A percentile compares a stretch with the other conserved stretches of the same genome.
Conservation (phyloP, 2,113 vertebrate species). For the Macrotis lagotis region DNA sequence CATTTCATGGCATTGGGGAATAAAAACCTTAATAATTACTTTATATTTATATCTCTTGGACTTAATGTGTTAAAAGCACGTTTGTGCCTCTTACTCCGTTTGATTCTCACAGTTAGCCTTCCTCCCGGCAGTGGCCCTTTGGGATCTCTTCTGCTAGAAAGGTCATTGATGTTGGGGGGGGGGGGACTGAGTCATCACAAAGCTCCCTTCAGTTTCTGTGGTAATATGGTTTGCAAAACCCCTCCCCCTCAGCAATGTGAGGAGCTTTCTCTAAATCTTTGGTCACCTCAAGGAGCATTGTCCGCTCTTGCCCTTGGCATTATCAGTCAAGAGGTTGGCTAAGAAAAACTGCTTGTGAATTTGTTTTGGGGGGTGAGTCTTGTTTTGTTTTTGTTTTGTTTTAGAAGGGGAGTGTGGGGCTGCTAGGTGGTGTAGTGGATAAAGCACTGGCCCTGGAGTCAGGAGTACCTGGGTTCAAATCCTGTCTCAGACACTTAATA, state of each 20-base stretch:
- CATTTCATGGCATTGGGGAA: not conserved
- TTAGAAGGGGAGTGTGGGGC: too few relatives aligned
- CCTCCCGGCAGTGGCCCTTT: too few relatives aligned
- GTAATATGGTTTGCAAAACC: not conserved
- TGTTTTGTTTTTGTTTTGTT: not conserved
- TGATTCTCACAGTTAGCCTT: too few relatives aligned
- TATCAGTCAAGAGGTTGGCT: not conserved
- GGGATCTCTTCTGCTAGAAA: not conserved
- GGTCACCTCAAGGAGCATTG: not conserved
- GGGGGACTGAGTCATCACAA: conserved; percentile 20
- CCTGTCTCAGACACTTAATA: too few relatives aligned
- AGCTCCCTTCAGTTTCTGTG: not conserved
- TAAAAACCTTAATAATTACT: not conserved
- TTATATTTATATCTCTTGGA: too few relatives aligned
- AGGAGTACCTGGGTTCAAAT: too few relatives aligned
- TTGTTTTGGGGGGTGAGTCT: not conserved
- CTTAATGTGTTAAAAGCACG: too few relatives aligned
- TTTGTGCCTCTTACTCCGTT: not conserved
- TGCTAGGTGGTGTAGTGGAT: too few relatives aligned
- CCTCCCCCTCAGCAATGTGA: not conserved
- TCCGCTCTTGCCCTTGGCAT: not conserved
- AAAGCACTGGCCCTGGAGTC: too few relatives aligned
- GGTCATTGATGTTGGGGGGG: not conserved
- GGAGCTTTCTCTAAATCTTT: conserved; percentile 34
- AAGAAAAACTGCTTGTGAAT: not conserved